Conservation (phyloP, 2,888 invertebrate species). For the Nephrotoma appendiculata region DNA sequence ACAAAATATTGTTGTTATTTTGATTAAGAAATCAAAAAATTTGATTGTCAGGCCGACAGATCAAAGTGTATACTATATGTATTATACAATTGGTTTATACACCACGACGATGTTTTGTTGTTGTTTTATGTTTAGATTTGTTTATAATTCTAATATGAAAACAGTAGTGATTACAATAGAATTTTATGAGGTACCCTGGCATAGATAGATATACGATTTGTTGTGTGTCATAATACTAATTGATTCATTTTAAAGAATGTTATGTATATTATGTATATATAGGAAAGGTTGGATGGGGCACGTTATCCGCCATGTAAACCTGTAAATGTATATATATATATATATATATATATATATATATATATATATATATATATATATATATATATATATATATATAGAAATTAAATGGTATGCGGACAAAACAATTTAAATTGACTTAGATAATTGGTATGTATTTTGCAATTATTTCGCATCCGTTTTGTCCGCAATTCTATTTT, state of each 20-base stretch:
- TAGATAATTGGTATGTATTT: not conserved
- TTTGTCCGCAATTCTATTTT: not conserved
- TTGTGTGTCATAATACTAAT: not conserved
- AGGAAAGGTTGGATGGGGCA: not conserved
- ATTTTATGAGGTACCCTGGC: not conserved
- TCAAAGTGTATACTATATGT: not conserved
- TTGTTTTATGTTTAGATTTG: not conserved
- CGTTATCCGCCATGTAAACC: too few species aligned
- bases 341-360: too few species aligned
- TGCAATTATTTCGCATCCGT: not conserved
- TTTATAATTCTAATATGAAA: not conserved
- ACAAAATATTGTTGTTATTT: not conserved
- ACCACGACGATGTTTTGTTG: not conserved
- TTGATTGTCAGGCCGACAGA: not conserved
- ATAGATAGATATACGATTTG: not conserved
- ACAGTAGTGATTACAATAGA: not conserved
- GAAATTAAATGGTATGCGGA: not conserved
- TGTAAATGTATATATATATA: too few species aligned
- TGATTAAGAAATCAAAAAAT: not conserved
- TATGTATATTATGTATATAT: not conserved
- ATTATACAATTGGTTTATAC: not conserved
- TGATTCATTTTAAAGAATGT: not conserved
- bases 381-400: too few species aligned
- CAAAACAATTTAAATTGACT: not conserved
- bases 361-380: too few species aligned